A percentile compares a stretch with the other conserved stretches of the same genome.
Evolutionary conservation across 2,113 vertebrate species (phyloP).

Genomic region (Crotophaga sulcirostris): DNA sequence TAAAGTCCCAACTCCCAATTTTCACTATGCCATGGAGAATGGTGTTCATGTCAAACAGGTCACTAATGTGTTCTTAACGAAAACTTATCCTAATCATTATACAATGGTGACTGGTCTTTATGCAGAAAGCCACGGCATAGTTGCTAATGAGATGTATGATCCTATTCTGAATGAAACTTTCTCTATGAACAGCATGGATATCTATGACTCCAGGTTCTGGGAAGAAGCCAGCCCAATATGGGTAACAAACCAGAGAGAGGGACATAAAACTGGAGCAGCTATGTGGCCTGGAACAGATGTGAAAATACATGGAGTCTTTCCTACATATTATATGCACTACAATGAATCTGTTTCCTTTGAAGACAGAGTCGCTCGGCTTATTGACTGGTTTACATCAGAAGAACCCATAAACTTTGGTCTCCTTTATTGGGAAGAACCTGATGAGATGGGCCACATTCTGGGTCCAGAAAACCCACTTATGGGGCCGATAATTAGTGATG

Average conservation of each 20-base stretch:
- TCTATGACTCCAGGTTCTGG: conserved; percentile 87
- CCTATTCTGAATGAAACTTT: conserved; percentile 82
- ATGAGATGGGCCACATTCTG: conserved; percentile 82
- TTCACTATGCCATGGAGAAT: conserved; percentile 74
- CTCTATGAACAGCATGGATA: conserved; percentile 80
- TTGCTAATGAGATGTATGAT: conserved; percentile 92
- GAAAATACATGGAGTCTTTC: conserved; percentile 80
- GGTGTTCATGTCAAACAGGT: conserved; percentile 84
- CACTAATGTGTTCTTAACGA: conserved; percentile 86
- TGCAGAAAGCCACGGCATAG: conserved; percentile 87
- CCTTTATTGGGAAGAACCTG: conserved; percentile 93
- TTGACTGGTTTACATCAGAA: conserved; percentile 84
- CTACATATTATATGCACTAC: conserved; percentile 82
- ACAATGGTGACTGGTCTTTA: conserved; percentile 89
- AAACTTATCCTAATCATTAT: conserved; percentile 91
- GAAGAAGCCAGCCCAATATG: conserved; percentile 88
- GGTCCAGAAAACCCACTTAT: conserved; percentile 86
- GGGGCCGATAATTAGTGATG: conserved; percentile 77
- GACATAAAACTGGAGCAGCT: conserved; percentile 82
- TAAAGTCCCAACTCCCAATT: conserved; percentile 81
- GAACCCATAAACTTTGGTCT: conserved; percentile 85
- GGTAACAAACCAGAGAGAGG: conserved; percentile 87
- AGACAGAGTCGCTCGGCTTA: conserved; percentile 79
- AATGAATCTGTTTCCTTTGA: conserved; percentile 85
- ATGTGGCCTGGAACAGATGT: conserved; percentile 95